Percentiles rank a stretch among this genome's conserved stretches.
Evolutionary conservation across 2,888 invertebrate species (phyloP).

Genomic region (Hydriomena furcata): DNA sequence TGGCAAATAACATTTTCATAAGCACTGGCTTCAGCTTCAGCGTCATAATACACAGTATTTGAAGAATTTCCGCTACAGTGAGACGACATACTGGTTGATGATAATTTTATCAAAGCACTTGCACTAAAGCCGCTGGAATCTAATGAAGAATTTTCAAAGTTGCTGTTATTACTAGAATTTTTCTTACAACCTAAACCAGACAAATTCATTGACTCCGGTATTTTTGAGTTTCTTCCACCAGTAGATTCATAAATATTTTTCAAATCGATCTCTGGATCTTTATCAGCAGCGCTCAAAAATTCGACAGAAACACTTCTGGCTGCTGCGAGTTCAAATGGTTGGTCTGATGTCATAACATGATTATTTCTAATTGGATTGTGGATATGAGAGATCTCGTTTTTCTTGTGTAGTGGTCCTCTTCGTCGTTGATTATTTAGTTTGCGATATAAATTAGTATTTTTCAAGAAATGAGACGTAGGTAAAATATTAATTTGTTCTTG

Average conservation of each 20-base stretch:
- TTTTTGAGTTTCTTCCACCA: constrained; percentile 83
- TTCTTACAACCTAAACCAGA: constrained; percentile 78
- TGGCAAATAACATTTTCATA: constrained; percentile 78
- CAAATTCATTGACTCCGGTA: constrained; percentile 78
- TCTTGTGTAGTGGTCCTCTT: constrained; percentile 83
- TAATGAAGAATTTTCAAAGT: constrained; percentile 52
- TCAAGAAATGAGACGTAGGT: constrained; percentile 72
- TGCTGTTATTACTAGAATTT: constrained; percentile 51
- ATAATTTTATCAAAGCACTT: constrained; percentile 59
- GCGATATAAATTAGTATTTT: constrained; percentile 77
- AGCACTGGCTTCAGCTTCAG: constrained; percentile 69
- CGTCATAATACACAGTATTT: constrained; percentile 77
- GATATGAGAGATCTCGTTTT: constrained; percentile 88
- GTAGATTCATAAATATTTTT: constrained; percentile 89
- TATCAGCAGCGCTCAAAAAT: constrained; percentile 86
- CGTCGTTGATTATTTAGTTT: constrained; percentile 90
- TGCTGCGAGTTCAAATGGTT: constrained; percentile 79
- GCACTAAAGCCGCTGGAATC: constrained; percentile 53
- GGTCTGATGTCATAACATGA: constrained; percentile 58
- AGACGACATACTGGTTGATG: constrained; percentile 77
- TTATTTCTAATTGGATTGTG: constrained; percentile 86
- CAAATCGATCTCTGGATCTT: constrained; percentile 86
- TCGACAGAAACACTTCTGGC: constrained; percentile 86
- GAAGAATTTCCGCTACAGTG: constrained; percentile 78
- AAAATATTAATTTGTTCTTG: constrained; percentile 78